phyloP scores from a whole-genome alignment of 2,888 invertebrate genomes.

The Calliphora vomitoria region DNA sequence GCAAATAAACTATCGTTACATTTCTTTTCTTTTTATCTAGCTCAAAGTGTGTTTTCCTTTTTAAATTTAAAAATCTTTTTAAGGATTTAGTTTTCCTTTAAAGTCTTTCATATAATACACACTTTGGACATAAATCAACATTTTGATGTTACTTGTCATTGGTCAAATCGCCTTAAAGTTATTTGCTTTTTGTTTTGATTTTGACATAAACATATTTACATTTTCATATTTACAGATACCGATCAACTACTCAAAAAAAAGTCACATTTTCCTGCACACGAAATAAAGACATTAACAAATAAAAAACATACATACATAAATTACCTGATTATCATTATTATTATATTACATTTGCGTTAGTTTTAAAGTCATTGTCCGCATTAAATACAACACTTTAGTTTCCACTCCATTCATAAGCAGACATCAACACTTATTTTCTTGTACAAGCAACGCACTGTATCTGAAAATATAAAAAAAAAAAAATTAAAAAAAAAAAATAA shows the following conservation, averaged over 20 bases:
- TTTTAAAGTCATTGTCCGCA: conserved; percentile 64
- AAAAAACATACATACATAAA: conserved; percentile 21
- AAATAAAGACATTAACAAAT: conserved; percentile 39
- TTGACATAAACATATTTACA: background rate
- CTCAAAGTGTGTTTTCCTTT: no score
- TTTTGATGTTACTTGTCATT: conserved; percentile 50
- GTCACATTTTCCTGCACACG: conserved; percentile 31
- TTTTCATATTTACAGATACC: background rate
- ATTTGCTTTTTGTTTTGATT: conserved; percentile 4
- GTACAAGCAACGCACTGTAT: background rate
- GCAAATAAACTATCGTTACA: no score
- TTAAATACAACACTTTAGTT: conserved; percentile 30
- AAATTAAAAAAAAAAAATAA: background rate
- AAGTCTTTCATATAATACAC: background rate
- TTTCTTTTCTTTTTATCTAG: no score
- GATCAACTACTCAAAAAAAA: conserved; percentile 27
- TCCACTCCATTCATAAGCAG: conserved; percentile 39
- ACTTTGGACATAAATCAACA: conserved; percentile 35
- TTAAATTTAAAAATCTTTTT: no score
- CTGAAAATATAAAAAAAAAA: background rate
- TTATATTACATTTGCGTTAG: conserved; percentile 9
- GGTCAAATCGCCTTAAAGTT: background rate
- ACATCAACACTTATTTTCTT: conserved; percentile 48
- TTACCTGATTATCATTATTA: conserved; percentile 50
- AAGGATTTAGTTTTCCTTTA: background rate